Evolutionary conservation across 2,888 invertebrate genomes (phyloP), one percentile per base, ranked within the genome.

Genomic region (Sphaerophoria taeniata): DNA sequence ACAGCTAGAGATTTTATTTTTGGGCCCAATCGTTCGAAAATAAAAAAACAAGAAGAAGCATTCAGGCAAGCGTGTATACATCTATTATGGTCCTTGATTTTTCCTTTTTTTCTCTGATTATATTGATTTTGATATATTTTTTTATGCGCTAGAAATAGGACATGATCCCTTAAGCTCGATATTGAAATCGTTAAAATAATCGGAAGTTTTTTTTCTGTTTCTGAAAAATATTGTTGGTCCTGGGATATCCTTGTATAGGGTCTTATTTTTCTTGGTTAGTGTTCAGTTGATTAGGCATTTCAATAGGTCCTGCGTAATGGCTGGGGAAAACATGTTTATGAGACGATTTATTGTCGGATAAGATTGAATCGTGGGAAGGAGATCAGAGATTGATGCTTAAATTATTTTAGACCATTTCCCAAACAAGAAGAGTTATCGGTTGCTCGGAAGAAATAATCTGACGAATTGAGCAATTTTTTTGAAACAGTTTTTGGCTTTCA

Each of bases 161-260:
- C 79, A 84, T 84, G 83, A 84, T 79, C 83, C 83, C 74, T 84
- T 84, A 84, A 84, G 79, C 45, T 75, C 43, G 79, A 70, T 75
- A 71, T 71, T 79, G 79, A 84, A 84, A 84, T 79, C 60, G 67
- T 74, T 74, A 71, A 71, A 84, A 84, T 80, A 75, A 75, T 74
- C 79, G 56, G 61, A 70, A 55, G 24, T 80, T 39, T 43, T 74
- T 69, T 33, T 61, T 69, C 51, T 51, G 3, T 47, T 33, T 4
- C 5, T n/a, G 0, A 33, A 45, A 34, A 31, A 61, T 33, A 34
- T 51, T 16, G 34, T 60, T 53, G 65, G 58, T 53, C 31, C 39
- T 65, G 36, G 24, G 24, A 34, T 49, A 72, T 72, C 16, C 31
- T 55, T 61, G 36, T 39, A 4, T 47, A n/a, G 12, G 16, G 43